phyloP scores from a whole-genome alignment of 1,140 invertebrate genomes.

The Andricus grossulariae region DNA sequence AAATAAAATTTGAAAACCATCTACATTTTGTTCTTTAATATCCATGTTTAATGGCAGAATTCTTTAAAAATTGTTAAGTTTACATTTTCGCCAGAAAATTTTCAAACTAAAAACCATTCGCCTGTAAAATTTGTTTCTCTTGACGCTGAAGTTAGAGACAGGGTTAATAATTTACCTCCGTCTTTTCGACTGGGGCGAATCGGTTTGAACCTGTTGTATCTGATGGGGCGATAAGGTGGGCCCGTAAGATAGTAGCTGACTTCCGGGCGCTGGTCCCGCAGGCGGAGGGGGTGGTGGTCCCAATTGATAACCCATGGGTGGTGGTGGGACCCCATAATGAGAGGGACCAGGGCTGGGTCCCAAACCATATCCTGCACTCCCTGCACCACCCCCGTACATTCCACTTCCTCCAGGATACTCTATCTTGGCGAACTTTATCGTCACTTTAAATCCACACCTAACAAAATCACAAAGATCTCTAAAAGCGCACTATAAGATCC shows the following conservation, averaged over 20 bases:
- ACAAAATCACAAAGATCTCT: not conserved
- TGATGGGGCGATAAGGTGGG: constrained; percentile 69
- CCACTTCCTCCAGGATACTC: constrained; percentile 69
- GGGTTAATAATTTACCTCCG: constrained; percentile 67
- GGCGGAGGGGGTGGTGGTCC: constrained; percentile 68
- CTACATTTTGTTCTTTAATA: too few relatives aligned
- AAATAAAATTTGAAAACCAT: too few relatives aligned
- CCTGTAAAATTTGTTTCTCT: not conserved
- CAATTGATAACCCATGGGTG: constrained; percentile 71
- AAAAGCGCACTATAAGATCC: not conserved
- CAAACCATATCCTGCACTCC: constrained; percentile 66
- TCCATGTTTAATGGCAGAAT: too few relatives aligned
- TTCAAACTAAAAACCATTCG: too few relatives aligned
- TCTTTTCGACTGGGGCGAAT: constrained; percentile 75
- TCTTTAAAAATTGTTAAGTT: too few relatives aligned
- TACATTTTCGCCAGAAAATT: too few relatives aligned
- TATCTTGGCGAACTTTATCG: constrained; percentile 65
- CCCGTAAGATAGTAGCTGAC: constrained; percentile 72
- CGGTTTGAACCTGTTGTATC: constrained; percentile 70
- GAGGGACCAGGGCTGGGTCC: constrained; percentile 71
- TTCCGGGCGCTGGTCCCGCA: constrained; percentile 58
- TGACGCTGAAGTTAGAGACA: not conserved
- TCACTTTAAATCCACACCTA: not conserved
- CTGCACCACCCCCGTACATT: constrained; percentile 76
- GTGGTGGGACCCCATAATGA: constrained; percentile 76